phyloP scores from a whole-genome alignment of 2,113 vertebrate genomes.

The Toxotes jaculatrix region DNA sequence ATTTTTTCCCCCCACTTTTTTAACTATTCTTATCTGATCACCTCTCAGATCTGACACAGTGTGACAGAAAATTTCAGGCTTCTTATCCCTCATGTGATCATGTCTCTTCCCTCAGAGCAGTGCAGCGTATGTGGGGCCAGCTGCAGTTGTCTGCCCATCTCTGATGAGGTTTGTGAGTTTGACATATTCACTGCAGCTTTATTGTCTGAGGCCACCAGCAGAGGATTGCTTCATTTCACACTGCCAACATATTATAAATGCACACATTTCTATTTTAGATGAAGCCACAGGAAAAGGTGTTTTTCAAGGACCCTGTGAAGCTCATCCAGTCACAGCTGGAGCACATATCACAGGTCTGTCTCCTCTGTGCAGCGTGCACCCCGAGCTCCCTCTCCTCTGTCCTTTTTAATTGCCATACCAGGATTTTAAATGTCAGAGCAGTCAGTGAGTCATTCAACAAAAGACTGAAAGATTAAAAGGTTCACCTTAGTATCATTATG shows the following conservation, averaged over 20 bases:
- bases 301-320: conserved; percentile 87
- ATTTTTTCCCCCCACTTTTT: neutral
- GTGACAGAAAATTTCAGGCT: neutral
- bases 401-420: conserved; percentile 14
- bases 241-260: neutral
- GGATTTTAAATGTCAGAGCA: conserved; percentile 36
- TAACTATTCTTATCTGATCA: neutral
- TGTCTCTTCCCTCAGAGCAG: conserved; percentile 79
- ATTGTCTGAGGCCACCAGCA: neutral
- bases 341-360: conserved; percentile 86
- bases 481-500: neutral
- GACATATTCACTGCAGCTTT: neutral
- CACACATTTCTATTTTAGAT: conserved; percentile 80
- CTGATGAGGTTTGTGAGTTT: conserved; percentile 85
- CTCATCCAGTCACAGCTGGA: conserved; percentile 83
- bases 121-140: conserved; percentile 85
- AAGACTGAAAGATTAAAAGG: conserved; percentile 9
- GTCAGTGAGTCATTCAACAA: conserved; percentile 14
- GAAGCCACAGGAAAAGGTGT: conserved; percentile 88
- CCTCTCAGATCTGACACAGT: neutral
- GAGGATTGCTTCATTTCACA: neutral
- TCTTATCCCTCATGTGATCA: neutral
- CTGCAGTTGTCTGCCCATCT: conserved; percentile 88
- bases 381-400: neutral
- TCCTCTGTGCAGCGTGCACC: conserved; percentile 6